Evolutionary conservation across 2,888 invertebrate species (phyloP).

Genomic region (Idaea dimidiata): DNA sequence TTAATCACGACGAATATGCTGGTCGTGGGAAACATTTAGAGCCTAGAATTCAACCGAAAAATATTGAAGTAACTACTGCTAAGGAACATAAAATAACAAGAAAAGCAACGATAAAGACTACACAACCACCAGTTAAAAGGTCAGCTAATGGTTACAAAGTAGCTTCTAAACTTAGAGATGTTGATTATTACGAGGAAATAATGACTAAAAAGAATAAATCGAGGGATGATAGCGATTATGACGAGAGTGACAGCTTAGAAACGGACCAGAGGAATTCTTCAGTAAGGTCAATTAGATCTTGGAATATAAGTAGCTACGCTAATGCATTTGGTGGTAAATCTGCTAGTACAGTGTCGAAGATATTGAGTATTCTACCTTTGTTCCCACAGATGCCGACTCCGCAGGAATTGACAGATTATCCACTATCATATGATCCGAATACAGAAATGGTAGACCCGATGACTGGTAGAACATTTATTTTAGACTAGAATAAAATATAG

Average conservation of each 20-base stretch:
- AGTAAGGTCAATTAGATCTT: conserved; percentile 45
- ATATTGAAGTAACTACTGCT: conserved; percentile 11
- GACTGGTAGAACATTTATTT: not conserved
- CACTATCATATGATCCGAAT: not conserved
- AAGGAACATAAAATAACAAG: conserved; percentile 24
- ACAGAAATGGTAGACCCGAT: not conserved
- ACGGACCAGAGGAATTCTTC: conserved; percentile 26
- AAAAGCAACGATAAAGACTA: conserved; percentile 25
- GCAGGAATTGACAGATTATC: not conserved
- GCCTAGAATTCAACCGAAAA: conserved; percentile 37
- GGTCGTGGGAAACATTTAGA: conserved; percentile 58
- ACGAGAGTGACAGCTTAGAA: conserved; percentile 48
- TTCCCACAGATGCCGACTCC: conserved; percentile 41
- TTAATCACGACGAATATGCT: conserved; percentile 63
- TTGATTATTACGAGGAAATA: conserved; percentile 51
- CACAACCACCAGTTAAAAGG: conserved; percentile 27
- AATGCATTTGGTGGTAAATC: conserved; percentile 43
- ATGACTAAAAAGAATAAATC: conserved; percentile 32
- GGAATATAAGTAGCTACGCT: conserved; percentile 34
- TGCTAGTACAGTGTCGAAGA: conserved; percentile 34
- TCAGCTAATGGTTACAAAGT: conserved; percentile 31
- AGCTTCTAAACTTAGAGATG: conserved; percentile 35
- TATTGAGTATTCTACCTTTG: conserved; percentile 49
- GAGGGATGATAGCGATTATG: conserved; percentile 41
- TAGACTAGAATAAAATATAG: not conserved